phyloP scores from a whole-genome alignment of 2,888 invertebrate species.

The Stenodera caucasica region DNA sequence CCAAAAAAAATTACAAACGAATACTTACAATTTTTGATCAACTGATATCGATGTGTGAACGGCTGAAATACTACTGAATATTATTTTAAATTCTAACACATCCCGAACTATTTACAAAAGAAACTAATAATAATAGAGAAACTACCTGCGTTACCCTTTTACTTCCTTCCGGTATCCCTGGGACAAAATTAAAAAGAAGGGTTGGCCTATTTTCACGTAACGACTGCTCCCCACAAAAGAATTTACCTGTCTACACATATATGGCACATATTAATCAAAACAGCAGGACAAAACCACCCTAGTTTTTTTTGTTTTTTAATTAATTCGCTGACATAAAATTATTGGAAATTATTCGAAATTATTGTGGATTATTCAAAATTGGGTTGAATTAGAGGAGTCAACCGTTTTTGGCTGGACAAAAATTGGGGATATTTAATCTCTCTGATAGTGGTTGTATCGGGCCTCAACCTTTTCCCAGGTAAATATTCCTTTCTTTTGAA shows the following conservation, averaged over 20 bases:
- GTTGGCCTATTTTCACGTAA: slow-evolving; percentile 51
- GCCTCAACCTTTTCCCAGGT: slow-evolving; percentile 46
- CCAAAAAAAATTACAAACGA: background rate
- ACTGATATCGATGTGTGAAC: slow-evolving; percentile 49
- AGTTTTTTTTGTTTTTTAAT: background rate
- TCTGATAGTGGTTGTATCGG: slow-evolving; percentile 33
- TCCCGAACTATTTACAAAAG: slow-evolving; percentile 35
- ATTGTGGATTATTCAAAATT: slow-evolving; percentile 29
- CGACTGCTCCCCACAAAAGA: slow-evolving; percentile 43
- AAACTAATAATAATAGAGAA: slow-evolving; percentile 37
- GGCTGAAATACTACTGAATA: slow-evolving; percentile 50
- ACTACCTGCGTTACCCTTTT: slow-evolving; percentile 54
- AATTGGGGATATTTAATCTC: slow-evolving; percentile 46
- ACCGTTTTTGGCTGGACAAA: slow-evolving; percentile 35
- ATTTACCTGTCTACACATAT: slow-evolving; percentile 54
- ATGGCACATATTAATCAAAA: slow-evolving; percentile 45
- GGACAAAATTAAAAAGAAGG: slow-evolving; percentile 46
- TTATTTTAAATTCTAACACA: slow-evolving; percentile 46
- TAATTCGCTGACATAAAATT: no score
- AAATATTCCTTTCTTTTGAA: slow-evolving; percentile 26
- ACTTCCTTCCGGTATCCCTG: slow-evolving; percentile 54
- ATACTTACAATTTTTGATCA: slow-evolving; percentile 12
- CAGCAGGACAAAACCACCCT: background rate
- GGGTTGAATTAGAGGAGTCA: no score
- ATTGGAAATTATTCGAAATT: background rate